Percentiles rank a stretch among this genome's conserved stretches.
Evolutionary conservation across 2,888 invertebrate species (phyloP).

Genomic region (Spodoptera exigua): DNA sequence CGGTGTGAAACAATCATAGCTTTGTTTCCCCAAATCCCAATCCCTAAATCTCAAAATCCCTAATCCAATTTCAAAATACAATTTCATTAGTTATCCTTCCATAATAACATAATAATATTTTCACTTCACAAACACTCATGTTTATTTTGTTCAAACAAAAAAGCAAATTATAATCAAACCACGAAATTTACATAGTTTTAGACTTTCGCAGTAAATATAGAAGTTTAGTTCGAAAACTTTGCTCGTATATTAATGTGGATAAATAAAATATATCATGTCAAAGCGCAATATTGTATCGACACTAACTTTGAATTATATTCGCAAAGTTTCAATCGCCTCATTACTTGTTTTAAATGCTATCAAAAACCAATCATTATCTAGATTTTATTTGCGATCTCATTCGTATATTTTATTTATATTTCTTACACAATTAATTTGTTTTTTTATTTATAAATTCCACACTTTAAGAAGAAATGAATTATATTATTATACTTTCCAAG

Average conservation of each 20-base stretch:
- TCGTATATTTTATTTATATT: background rate
- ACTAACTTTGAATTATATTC: constrained; percentile 20
- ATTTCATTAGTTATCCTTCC: too few relatives aligned
- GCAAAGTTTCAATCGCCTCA: constrained; percentile 14
- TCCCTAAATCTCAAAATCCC: too few relatives aligned
- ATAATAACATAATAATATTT: background rate
- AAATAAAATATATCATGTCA: constrained; percentile 32
- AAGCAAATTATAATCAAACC: constrained; percentile 10
- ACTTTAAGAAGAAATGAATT: too few relatives aligned
- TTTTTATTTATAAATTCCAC: too few relatives aligned
- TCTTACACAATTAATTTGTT: too few relatives aligned
- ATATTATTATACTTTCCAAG: too few relatives aligned
- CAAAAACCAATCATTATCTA: background rate
- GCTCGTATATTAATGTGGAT: constrained; percentile 15
- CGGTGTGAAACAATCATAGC: too few relatives aligned
- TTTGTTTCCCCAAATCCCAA: too few relatives aligned
- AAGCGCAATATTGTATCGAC: constrained; percentile 25
- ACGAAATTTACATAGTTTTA: constrained; percentile 38
- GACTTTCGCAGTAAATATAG: constrained; percentile 32
- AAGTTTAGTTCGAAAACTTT: constrained; percentile 39
- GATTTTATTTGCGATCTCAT: background rate
- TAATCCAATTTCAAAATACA: too few relatives aligned
- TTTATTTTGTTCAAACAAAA: constrained; percentile 21
- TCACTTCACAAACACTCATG: background rate
- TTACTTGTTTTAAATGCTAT: constrained; percentile 8